Evolutionary conservation across 1,140 invertebrate genomes (phyloP).

Genomic region (Drosophila tsacasi): DNA sequence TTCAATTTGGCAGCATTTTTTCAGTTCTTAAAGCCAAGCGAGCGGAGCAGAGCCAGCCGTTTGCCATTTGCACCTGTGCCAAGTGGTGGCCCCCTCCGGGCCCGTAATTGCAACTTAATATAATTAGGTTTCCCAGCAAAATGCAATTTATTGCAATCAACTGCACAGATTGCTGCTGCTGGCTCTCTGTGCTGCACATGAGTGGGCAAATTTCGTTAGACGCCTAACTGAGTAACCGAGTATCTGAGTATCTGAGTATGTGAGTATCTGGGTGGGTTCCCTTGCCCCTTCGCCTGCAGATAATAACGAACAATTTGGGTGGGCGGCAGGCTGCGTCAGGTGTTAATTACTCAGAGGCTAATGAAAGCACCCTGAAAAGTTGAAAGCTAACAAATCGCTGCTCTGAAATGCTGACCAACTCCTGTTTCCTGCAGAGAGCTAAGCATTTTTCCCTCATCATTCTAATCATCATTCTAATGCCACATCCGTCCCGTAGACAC

Average conservation of each 20-base stretch:
- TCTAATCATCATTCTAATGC: not conserved
- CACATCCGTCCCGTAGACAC: not conserved
- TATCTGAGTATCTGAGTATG: not conserved
- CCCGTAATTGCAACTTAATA: slow-evolving; percentile 73
- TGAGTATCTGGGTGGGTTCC: not conserved
- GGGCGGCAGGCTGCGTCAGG: slow-evolving; percentile 8
- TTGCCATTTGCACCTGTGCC: slow-evolving; percentile 53
- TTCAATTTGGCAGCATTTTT: slow-evolving; percentile 63
- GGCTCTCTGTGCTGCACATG: slow-evolving; percentile 17
- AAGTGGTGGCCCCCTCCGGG: not conserved
- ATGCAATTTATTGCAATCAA: slow-evolving; percentile 73
- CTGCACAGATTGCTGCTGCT: slow-evolving; percentile 44
- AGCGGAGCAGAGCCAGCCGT: slow-evolving; percentile 10
- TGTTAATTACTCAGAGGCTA: slow-evolving; percentile 37
- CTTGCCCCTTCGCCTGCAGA: not conserved
- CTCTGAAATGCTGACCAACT: not conserved
- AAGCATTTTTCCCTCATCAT: slow-evolving; percentile 2
- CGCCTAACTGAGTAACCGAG: slow-evolving; percentile 21
- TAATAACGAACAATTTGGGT: slow-evolving; percentile 34
- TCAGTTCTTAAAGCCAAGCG: slow-evolving; percentile 39
- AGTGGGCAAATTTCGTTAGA: slow-evolving; percentile 28
- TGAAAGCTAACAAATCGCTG: slow-evolving; percentile 8
- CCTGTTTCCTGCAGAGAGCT: not conserved
- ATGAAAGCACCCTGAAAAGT: slow-evolving; percentile 26
- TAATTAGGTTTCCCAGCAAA: slow-evolving; percentile 68